A percentile compares a stretch with the other conserved stretches of the same genome.
Evolutionary conservation across 2,797 vertebrate species (phyloP).

Genomic region (Eleutherodactylus coqui): DNA sequence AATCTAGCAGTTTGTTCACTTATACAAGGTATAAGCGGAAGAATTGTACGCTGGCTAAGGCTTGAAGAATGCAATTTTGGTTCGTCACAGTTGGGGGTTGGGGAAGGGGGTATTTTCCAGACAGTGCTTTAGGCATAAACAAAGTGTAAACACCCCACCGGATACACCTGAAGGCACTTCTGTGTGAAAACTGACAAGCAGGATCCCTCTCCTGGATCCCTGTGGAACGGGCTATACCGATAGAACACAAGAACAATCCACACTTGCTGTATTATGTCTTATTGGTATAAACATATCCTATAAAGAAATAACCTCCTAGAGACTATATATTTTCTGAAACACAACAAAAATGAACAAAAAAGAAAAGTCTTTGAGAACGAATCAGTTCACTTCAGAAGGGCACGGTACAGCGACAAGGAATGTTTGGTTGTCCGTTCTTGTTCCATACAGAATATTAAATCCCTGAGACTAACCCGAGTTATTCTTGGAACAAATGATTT

Average conservation of each 20-base stretch:
- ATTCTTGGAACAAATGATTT: slow-evolving; percentile 78
- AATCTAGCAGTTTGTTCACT: too few relatives aligned
- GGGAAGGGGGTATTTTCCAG: too few relatives aligned
- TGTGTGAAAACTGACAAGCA: neutral
- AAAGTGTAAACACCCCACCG: neutral
- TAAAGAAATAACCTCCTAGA: slow-evolving; percentile 73
- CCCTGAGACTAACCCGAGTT: slow-evolving; percentile 87
- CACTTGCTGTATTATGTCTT: slow-evolving; percentile 61
- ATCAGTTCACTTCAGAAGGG: slow-evolving; percentile 81
- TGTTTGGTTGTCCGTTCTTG: slow-evolving; percentile 83
- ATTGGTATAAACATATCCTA: slow-evolving; percentile 69
- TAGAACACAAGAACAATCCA: slow-evolving; percentile 66
- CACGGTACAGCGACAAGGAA: slow-evolving; percentile 86
- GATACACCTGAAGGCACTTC: slow-evolving; percentile 21
- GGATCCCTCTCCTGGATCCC: neutral
- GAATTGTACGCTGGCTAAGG: too few relatives aligned
- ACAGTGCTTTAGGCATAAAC: neutral
- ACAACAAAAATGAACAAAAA: slow-evolving; percentile 68
- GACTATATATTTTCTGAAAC: slow-evolving; percentile 69
- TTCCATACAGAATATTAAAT: slow-evolving; percentile 93
- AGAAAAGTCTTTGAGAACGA: slow-evolving; percentile 76
- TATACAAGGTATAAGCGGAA: neutral
- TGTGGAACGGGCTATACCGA: neutral
- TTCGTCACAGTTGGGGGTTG: neutral
- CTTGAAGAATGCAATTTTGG: too few relatives aligned